Percentiles rank a stretch among this genome's conserved stretches.
phyloP scores from a whole-genome alignment of 2,888 invertebrate genomes.

The Oxystoma pomonae region DNA sequence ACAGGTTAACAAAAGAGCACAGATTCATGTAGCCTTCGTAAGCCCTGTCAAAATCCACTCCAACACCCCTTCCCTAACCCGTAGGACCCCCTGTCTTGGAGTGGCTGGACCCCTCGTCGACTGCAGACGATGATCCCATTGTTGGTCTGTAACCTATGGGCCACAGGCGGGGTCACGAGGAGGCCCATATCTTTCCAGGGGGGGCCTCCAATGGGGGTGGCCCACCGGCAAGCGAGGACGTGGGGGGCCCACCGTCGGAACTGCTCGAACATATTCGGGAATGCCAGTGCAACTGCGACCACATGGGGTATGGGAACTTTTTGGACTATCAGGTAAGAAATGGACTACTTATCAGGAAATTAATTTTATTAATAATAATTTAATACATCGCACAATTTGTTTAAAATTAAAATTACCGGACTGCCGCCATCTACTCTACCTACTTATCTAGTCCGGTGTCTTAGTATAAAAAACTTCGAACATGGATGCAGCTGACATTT shows the following conservation, averaged over 20 bases:
- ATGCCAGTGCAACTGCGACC: slow-evolving; percentile 88
- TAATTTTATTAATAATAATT: too few relatives aligned
- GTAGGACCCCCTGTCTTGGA: neutral
- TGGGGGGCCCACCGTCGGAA: slow-evolving; percentile 54
- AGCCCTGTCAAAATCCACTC: too few relatives aligned
- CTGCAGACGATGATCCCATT: neutral
- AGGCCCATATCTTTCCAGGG: neutral
- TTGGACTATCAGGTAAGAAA: slow-evolving; percentile 83
- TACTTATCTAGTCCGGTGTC: too few relatives aligned
- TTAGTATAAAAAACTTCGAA: too few relatives aligned
- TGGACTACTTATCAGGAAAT: too few relatives aligned
- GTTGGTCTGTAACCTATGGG: neutral
- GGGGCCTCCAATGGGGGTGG: neutral
- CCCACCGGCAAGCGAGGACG: slow-evolving; percentile 3
- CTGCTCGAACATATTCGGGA: slow-evolving; percentile 84
- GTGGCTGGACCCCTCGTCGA: neutral
- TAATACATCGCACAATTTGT: too few relatives aligned
- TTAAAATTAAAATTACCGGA: too few relatives aligned
- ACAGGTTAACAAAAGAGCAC: too few relatives aligned
- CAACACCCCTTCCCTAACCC: too few relatives aligned
- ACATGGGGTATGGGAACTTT: slow-evolving; percentile 90
- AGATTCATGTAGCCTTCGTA: too few relatives aligned
- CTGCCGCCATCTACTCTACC: too few relatives aligned
- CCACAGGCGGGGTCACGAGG: neutral
- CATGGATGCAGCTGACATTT: too few relatives aligned